Evolutionary conservation across 2,888 invertebrate genomes (phyloP).

Genomic region (Ptilodon capucinus): DNA sequence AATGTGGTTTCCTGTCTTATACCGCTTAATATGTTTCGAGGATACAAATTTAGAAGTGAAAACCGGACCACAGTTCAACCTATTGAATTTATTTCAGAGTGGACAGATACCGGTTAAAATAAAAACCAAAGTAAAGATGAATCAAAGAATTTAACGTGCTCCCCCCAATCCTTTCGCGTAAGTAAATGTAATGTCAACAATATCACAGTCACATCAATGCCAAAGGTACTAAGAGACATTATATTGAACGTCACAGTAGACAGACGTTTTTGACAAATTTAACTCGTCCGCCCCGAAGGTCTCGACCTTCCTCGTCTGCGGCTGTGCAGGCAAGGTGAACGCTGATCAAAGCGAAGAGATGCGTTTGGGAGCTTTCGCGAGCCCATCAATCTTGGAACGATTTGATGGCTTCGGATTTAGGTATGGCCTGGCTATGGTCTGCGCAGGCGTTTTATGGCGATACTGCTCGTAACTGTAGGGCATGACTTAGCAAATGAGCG

Average conservation of each 20-base stretch:
- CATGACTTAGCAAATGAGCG: too few relatives aligned
- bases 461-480: neutral
- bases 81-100: too few relatives aligned
- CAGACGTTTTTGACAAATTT: conserved; percentile 17
- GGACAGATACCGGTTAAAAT: too few relatives aligned
- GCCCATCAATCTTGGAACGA: conserved; percentile 27
- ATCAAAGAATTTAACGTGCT: too few relatives aligned
- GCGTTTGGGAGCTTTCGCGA: conserved; percentile 12
- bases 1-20: too few relatives aligned
- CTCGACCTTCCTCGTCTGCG: conserved; percentile 13
- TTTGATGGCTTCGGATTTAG: conserved; percentile 7
- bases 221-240: neutral
- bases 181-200: neutral
- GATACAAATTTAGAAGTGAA: too few relatives aligned
- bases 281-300: conserved; percentile 12
- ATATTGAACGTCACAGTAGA: conserved; percentile 1
- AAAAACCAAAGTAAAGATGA: too few relatives aligned
- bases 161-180: neutral
- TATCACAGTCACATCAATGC: neutral
- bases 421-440: neutral
- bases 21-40: neutral
- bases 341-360: conserved; percentile 20
- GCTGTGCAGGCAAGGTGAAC: conserved; percentile 13
- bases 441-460: neutral
- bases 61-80: too few relatives aligned